phyloP scores from a whole-genome alignment of 2,113 vertebrate species.

The Euleptes europaea region DNA sequence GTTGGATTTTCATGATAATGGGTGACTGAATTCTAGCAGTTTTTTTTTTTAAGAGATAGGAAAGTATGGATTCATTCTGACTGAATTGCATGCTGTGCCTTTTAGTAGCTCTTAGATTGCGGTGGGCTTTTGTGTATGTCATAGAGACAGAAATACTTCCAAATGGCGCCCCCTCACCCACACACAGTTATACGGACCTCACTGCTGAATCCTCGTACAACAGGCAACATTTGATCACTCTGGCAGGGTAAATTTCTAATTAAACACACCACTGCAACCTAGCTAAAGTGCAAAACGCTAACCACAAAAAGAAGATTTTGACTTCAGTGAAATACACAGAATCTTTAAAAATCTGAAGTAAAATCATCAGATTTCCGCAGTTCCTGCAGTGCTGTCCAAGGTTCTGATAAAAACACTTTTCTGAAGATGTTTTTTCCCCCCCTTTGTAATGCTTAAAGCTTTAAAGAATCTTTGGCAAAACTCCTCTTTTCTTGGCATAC shows the following conservation, averaged over 20 bases:
- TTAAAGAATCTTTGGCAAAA: fast-evolving
- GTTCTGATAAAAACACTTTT: conserved; percentile 59
- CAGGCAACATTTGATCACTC: background rate
- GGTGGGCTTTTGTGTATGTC: conserved; percentile 13
- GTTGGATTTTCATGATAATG: conserved; percentile 61
- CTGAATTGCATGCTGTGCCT: conserved; percentile 9
- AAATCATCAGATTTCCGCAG: background rate
- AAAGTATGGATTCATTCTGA: conserved; percentile 23
- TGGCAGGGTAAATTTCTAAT: fast-evolving
- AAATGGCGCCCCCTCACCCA: background rate
- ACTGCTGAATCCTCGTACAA: background rate
- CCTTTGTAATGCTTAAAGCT: fast-evolving
- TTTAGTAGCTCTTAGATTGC: background rate
- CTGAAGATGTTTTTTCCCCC: fast-evolving
- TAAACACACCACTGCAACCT: background rate
- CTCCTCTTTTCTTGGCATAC: fast-evolving
- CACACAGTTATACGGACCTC: background rate
- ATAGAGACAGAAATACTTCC: fast-evolving
- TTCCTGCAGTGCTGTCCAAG: conserved; percentile 68
- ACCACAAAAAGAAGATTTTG: background rate
- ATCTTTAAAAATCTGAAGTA: background rate
- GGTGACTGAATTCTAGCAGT: conserved; percentile 24
- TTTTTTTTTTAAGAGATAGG: conserved; percentile 19
- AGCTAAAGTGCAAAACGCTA: background rate
- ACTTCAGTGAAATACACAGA: background rate